These are phyloP conservation scores for Xestia xanthographa DNA, from an alignment of 2,888 invertebrate species.

Conservation along the genomic window DNA sequence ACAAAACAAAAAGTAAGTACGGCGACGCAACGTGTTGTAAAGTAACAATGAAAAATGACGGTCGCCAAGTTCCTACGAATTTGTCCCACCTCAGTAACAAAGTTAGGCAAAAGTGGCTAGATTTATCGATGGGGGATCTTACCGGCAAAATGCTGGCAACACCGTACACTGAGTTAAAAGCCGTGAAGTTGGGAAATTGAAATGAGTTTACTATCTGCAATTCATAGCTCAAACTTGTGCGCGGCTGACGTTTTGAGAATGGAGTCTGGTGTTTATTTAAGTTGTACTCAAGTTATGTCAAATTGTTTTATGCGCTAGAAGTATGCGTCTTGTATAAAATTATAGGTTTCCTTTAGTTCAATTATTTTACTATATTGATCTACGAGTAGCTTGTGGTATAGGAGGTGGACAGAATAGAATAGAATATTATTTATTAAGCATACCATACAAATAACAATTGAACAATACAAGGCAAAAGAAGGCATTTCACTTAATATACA, in stretches of 20 bases:
- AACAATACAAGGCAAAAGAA: too few relatives aligned
- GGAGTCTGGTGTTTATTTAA: conserved; percentile 55
- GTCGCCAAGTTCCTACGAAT: conserved; percentile 69
- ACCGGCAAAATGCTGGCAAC: conserved; percentile 60
- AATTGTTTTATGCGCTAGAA: conserved; percentile 12
- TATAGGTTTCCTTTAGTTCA: not conserved
- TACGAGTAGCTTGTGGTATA: not conserved
- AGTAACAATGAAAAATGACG: conserved; percentile 73
- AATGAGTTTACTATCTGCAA: conserved; percentile 67
- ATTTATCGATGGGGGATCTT: conserved; percentile 72
- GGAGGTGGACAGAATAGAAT: not conserved
- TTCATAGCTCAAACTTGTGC: conserved; percentile 61
- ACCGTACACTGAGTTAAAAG: conserved; percentile 65
- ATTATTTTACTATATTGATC: not conserved
- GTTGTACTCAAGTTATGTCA: conserved; percentile 31
- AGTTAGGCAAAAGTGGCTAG: conserved; percentile 71
- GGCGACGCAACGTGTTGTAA: conserved; percentile 68
- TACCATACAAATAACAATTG: too few relatives aligned
- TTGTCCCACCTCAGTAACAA: conserved; percentile 72
- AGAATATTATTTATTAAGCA: too few relatives aligned
- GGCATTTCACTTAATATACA: not conserved
- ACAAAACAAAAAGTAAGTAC: conserved; percentile 68
- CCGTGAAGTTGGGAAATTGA: conserved; percentile 63
- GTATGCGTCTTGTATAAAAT: not conserved
- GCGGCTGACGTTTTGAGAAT: conserved; percentile 44